Conservation (phyloP, 2,113 vertebrate genomes). For the Ailuropoda melanoleuca region DNA sequence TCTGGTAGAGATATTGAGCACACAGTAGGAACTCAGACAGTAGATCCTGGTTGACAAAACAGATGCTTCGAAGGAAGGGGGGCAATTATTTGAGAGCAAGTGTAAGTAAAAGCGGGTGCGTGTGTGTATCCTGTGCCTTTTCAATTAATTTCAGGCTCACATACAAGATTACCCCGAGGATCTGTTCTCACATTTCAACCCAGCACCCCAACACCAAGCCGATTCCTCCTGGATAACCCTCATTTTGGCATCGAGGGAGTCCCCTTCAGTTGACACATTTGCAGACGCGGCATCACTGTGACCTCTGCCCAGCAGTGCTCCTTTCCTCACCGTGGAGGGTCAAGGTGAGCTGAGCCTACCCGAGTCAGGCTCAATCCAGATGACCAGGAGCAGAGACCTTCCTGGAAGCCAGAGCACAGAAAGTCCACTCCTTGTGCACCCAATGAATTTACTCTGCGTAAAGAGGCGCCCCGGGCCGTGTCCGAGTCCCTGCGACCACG, state of each 20-base stretch:
- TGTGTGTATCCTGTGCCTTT: neutral
- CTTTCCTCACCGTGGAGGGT: neutral
- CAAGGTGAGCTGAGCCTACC: neutral
- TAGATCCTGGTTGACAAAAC: neutral
- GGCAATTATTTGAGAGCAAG: neutral
- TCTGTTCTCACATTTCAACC: neutral
- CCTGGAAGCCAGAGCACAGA: neutral
- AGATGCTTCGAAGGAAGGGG: neutral
- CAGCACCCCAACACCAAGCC: neutral
- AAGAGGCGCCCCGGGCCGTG: neutral
- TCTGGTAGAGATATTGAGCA: neutral
- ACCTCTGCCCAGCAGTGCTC: neutral
- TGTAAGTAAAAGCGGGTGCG: neutral
- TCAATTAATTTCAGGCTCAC: neutral
- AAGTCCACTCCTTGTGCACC: neutral
- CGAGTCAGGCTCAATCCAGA: neutral
- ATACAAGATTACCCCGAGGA: accelerated
- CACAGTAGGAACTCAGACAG: neutral
- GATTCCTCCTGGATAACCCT: neutral
- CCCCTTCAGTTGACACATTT: neutral
- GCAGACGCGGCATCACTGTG: too few relatives aligned
- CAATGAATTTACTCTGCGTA: neutral
- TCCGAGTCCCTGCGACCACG: accelerated
- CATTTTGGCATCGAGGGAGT: neutral
- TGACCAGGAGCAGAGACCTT: neutral